Evolutionary conservation across 2,888 invertebrate genomes (phyloP).

Genomic region (Herminia tarsipennalis): DNA sequence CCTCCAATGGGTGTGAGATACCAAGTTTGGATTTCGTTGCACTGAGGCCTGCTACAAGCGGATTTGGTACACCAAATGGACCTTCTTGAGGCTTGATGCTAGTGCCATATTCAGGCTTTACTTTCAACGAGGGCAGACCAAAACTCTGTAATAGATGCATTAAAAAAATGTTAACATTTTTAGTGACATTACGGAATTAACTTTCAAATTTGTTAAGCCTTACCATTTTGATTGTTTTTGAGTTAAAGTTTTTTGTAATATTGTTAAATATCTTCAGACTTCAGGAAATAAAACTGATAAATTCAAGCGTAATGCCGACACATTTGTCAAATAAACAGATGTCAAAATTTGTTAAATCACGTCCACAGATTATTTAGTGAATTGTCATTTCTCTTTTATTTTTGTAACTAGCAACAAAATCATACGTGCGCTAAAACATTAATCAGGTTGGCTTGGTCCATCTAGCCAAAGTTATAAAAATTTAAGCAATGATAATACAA

Average conservation of each 20-base stretch:
- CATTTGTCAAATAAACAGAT: slow-evolving; percentile 19
- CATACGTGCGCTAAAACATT: too few species aligned
- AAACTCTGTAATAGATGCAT: slow-evolving; percentile 91
- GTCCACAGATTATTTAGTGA: slow-evolving; percentile 24
- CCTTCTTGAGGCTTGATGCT: slow-evolving; percentile 81
- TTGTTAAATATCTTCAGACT: not conserved
- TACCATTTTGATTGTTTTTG: slow-evolving; percentile 39
- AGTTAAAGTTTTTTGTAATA: slow-evolving; percentile 1
- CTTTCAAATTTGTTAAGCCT: slow-evolving; percentile 6
- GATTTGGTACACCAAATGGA: slow-evolving; percentile 87
- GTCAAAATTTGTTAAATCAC: slow-evolving; percentile 52
- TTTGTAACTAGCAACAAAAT: not conserved
- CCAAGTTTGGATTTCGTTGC: slow-evolving; percentile 82
- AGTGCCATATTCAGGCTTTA: slow-evolving; percentile 78
- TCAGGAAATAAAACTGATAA: not conserved
- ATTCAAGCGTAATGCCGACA: slow-evolving; percentile 13
- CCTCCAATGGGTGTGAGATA: slow-evolving; percentile 88
- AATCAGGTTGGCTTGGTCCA: too few species aligned
- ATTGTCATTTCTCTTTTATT: not conserved
- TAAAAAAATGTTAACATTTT: too few species aligned
- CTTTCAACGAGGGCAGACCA: slow-evolving; percentile 86
- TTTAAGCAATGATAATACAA: too few species aligned
- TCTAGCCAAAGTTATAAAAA: too few species aligned
- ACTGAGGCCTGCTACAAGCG: slow-evolving; percentile 86
- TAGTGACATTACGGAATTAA: too few species aligned